A percentile compares a stretch with the other conserved stretches of the same genome.
phyloP scores from a whole-genome alignment of 2,888 invertebrate genomes.

The Eilema depressum region DNA sequence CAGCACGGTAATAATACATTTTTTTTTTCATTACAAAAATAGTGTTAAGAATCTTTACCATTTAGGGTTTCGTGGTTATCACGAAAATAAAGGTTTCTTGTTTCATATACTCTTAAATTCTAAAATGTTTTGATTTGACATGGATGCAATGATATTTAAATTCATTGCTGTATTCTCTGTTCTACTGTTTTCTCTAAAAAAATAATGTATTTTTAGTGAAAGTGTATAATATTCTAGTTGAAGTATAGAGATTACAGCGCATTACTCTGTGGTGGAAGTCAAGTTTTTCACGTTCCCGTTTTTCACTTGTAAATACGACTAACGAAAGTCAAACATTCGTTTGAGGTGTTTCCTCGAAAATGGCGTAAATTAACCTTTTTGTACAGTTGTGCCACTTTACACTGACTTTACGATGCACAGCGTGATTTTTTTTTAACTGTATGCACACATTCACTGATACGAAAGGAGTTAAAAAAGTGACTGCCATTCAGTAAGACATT shows the following conservation, averaged over 20 bases:
- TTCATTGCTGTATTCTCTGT: no score
- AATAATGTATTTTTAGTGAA: no score
- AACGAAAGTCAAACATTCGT: constrained; percentile 41
- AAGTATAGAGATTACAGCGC: background rate
- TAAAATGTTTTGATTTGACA: no score
- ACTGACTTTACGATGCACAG: background rate
- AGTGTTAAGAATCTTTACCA: background rate
- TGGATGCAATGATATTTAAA: no score
- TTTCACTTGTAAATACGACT: constrained; percentile 32
- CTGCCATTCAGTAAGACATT: no score
- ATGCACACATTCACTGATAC: background rate
- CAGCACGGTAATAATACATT: no score
- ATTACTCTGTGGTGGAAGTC: constrained; percentile 23
- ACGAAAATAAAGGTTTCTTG: no score
- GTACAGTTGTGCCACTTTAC: background rate
- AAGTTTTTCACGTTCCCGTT: constrained; percentile 27
- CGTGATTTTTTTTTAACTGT: background rate
- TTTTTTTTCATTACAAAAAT: background rate
- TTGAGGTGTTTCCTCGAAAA: constrained; percentile 26
- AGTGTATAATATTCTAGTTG: no score
- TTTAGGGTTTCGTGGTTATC: no score
- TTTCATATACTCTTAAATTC: no score
- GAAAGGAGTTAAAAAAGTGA: background rate
- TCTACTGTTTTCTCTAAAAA: no score
- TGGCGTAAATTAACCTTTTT: constrained; percentile 24